phyloP scores from a whole-genome alignment of 2,113 vertebrate genomes.

The Ageneiosus marmoratus region DNA sequence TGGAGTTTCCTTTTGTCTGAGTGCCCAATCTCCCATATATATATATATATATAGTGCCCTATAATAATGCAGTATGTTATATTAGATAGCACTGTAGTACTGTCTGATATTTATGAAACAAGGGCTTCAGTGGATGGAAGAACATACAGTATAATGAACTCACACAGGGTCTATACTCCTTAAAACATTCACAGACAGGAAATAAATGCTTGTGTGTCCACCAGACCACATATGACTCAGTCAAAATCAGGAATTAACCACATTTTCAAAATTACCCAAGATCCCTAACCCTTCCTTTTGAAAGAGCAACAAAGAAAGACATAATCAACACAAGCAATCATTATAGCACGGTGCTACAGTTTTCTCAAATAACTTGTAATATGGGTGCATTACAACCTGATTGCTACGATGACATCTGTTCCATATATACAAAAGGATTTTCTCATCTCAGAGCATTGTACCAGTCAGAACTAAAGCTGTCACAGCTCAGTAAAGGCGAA shows the following conservation, averaged over 20 bases:
- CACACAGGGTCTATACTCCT: not conserved
- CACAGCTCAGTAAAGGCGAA: no score
- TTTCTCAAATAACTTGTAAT: not conserved
- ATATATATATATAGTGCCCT: not conserved
- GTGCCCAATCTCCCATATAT: not conserved
- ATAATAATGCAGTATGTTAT: conserved; percentile 8
- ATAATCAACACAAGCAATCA: not conserved
- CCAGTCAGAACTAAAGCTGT: no score
- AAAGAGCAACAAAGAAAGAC: not conserved
- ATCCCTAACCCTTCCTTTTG: not conserved
- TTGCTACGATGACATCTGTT: no score
- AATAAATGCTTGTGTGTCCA: not conserved
- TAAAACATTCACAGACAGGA: not conserved
- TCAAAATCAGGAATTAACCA: not conserved
- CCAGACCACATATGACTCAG: not conserved
- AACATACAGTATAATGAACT: not conserved
- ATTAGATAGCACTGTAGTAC: not conserved
- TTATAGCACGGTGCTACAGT: not conserved
- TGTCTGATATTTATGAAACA: conserved; percentile 6
- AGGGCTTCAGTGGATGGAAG: conserved; percentile 1
- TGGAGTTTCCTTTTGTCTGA: not conserved
- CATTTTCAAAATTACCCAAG: not conserved
- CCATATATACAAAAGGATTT: no score
- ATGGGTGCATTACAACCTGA: not conserved
- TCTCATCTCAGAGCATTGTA: no score